Evolutionary conservation across 2,113 vertebrate genomes (phyloP).

Genomic region (Eudorcas thomsonii): DNA sequence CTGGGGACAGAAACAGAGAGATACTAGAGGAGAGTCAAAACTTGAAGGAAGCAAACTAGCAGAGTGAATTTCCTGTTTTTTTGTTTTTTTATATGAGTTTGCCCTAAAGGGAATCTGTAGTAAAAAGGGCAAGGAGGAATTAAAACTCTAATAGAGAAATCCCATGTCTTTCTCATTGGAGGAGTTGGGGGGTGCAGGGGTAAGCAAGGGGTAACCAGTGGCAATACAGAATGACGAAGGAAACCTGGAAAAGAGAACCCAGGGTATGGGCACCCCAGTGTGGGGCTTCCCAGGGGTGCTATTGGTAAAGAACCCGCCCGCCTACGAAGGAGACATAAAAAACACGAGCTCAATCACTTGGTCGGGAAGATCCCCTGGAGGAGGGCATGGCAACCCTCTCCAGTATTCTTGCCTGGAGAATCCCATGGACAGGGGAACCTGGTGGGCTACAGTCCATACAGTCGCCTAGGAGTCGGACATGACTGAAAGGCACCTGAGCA

Average conservation of each 20-base stretch:
- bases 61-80: background rate
- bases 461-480: background rate
- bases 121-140: background rate
- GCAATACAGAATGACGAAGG: accelerated
- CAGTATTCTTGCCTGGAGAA: background rate
- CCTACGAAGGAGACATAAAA: background rate
- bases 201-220: background rate
- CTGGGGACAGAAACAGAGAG: background rate
- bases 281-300: background rate
- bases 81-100: background rate
- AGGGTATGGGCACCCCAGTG: background rate
- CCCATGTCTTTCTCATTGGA: background rate
- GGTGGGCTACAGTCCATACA: background rate
- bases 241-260: background rate
- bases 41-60: background rate
- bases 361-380: background rate
- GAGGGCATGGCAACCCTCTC: background rate
- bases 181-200: background rate
- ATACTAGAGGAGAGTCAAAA: background rate
- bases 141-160: background rate
- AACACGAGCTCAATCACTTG: background rate
- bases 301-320: background rate
- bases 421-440: background rate
- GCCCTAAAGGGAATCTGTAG: background rate
- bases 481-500: background rate